Percentiles rank a stretch among this genome's conserved stretches.
Conservation (phyloP, 2,888 invertebrate genomes). For the Rhodophaea formosa region DNA sequence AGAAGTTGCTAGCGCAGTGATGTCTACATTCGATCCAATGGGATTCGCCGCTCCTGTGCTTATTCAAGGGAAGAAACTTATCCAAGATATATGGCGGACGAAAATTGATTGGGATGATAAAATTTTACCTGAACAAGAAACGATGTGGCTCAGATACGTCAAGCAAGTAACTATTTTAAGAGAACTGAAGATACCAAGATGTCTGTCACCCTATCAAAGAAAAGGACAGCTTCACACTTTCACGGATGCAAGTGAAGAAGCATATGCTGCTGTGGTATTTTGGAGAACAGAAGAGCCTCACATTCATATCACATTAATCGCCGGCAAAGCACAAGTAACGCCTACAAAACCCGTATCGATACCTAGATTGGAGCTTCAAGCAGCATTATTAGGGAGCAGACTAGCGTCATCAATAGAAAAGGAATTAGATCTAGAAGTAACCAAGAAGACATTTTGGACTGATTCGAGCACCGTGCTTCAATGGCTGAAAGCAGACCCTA, state of each 20-base stretch:
- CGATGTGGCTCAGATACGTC: conserved; percentile 40
- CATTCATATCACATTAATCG: neutral
- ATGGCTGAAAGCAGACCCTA: neutral
- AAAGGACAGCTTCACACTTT: conserved; percentile 28
- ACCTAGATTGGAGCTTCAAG: neutral
- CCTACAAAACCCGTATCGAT: neutral
- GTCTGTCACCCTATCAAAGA: neutral
- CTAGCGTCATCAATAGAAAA: conserved; percentile 22
- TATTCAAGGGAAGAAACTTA: no score
- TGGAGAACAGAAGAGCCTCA: neutral
- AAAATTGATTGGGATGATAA: neutral
- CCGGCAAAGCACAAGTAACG: neutral
- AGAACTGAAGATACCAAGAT: conserved; percentile 14
- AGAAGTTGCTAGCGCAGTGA: no score
- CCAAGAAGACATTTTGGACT: neutral
- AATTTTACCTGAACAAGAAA: conserved; percentile 23
- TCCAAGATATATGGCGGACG: no score
- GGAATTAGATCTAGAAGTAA: neutral
- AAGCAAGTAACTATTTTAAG: conserved; percentile 18
- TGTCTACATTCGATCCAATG: no score
- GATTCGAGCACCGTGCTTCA: no score
- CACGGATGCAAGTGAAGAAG: conserved; percentile 28
- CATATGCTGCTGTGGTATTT: neutral
- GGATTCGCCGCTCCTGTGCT: no score
- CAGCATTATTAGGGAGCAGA: conserved; percentile 5